Evolutionary conservation across 2,113 vertebrate genomes (phyloP), one percentile per base, ranked within the genome.

Genomic region (Callopanchax toddi): DNA sequence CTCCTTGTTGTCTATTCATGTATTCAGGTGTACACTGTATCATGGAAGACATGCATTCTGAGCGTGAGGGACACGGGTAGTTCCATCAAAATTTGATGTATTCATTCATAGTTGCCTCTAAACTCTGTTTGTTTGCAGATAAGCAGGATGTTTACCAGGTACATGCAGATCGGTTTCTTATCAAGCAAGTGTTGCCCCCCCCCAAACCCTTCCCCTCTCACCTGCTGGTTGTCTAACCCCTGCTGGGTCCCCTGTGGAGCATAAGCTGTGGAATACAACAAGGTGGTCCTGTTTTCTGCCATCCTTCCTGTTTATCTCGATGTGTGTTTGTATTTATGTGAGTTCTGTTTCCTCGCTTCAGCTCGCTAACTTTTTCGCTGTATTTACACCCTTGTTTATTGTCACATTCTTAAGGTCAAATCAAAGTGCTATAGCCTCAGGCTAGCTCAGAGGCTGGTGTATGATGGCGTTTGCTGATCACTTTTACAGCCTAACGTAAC

Each of bases 111-210:
- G 82, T 55, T 73, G 49, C 52, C 60, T 54, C 83, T 85, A 82
- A 82, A 86, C 78, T 78, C 61, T 87, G 87, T 89, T 90, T 91
- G 89, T 92, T 92, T 91, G 87, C 83, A 84, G 90, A 90, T 89
- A 86, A 86, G 74, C 10, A n/a, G 59, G 42, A 60, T 89, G 87
- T 89, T 91, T 85, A 86, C 83, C 65, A 26, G 76, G 57, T 52
- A 79, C 77, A 70, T 81, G 81, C 78, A 81, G 83, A 90, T 82
- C 68, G 11, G 12, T 75, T 84, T 81, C 72, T 87, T 84, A 85
- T 81, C 77, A 50, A 57, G 48, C 45, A 25, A 57, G 67, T 6
- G 39, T 17, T 36, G 71, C 65, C 70, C 9, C 23, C 49, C 39
- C 51, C 13, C 54, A 70, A 16, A 3, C 25, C 39, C 11, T 3